Evolutionary conservation across 2,888 invertebrate genomes (phyloP).

Genomic region (Cetonia aurata): DNA sequence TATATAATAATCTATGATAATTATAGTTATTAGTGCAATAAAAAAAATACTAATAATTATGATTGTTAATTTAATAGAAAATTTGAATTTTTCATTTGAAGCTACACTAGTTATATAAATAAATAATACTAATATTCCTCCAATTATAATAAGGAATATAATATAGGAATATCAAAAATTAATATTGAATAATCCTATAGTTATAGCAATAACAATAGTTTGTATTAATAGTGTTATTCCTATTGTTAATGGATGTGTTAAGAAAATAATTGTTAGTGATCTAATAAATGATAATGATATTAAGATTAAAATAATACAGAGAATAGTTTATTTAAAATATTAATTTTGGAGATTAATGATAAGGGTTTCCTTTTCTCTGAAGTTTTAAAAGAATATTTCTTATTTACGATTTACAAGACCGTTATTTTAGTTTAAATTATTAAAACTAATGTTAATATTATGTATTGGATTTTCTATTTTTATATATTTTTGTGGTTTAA

Average conservation of each 20-base stretch:
- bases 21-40: neutral
- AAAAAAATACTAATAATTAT: conserved; percentile 53
- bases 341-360: conserved; percentile 79
- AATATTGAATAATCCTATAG: conserved; percentile 67
- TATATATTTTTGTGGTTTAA: conserved; percentile 69
- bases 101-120: conserved; percentile 75
- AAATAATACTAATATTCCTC: conserved; percentile 76
- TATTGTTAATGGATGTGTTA: conserved; percentile 70
- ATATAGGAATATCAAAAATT: conserved; percentile 74
- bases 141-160: conserved; percentile 73
- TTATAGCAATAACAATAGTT: conserved; percentile 68
- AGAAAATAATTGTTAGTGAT: conserved; percentile 64
- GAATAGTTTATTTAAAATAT: conserved; percentile 77
- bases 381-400: conserved; percentile 71
- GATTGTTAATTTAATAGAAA: conserved; percentile 60
- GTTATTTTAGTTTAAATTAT: conserved; percentile 77
- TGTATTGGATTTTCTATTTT: conserved; percentile 62
- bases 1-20: neutral
- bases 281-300: conserved; percentile 60
- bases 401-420: conserved; percentile 78
- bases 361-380: conserved; percentile 68
- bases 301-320: conserved; percentile 66
- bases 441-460: conserved; percentile 71
- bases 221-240: conserved; percentile 70
- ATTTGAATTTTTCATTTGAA: conserved; percentile 72